Base-by-base conservation (phyloP, 2,113 vertebrate genomes). In the Phasianus colchicus region DNA sequence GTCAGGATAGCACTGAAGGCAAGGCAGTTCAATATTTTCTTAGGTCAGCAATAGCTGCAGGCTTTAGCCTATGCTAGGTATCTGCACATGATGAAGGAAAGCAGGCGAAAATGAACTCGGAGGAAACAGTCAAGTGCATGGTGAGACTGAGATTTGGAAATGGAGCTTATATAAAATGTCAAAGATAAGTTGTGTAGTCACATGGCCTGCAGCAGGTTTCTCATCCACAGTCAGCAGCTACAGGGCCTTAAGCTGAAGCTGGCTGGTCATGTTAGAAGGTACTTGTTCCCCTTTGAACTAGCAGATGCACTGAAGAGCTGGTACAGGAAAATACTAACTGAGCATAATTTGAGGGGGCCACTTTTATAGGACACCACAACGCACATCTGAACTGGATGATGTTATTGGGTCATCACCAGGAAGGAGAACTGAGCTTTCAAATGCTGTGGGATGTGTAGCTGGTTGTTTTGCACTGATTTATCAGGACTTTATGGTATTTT, bases 361-460 rank as follows among this genome's bases (percentile, higher is more conserved):
- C 20, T 27, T 70, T 50, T 16, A 9, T 40, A 61, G 43, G 40
- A 70, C 19, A 21, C 27, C 36, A 38, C n/a, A 77, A 34, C 14
- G 16, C 22, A 34, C 27, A 13, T 0, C 0, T 34, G 48, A 80
- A n/a, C 10, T 21, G 15, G 17, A 65, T 43, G 30, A 40, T 9
- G 2, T 86, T 74, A 12, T 0, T 48, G 21, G 52, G 54, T 42
- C 11, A 47, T 47, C 18, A 16, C 12, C 9, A 12, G 14, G 13
- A 86, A 21, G 38, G 34, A 75, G 7, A 72, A 13, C 43, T 69
- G 75, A 65, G 40, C 55, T 77, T 36, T 76, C 16, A 32, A 4
- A 22, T 30, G 9, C 79, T 70, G 17, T 8, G 18, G 2, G 70
- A 6, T 86, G 42, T 43, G 75, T 29, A 77, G 22, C 3, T 64